phyloP scores from a whole-genome alignment of 2,797 vertebrate genomes.

The Acanthis flammea region DNA sequence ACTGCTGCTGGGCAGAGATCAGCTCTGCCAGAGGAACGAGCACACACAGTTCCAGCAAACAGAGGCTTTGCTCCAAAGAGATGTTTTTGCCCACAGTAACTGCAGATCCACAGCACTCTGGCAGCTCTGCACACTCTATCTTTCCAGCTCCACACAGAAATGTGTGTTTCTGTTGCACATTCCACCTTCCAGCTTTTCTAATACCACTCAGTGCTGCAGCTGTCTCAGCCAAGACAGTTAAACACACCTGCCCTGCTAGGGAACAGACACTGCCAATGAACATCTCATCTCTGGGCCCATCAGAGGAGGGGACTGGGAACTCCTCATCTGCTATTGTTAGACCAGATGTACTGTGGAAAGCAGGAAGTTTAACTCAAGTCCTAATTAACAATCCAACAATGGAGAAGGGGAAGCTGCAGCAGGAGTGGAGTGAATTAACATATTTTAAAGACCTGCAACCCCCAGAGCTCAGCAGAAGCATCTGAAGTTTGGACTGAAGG shows the following conservation, averaged over 20 bases:
- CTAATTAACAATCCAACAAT: background rate
- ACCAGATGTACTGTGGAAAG: background rate
- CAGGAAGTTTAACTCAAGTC: background rate
- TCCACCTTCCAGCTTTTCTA: background rate
- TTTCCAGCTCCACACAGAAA: background rate
- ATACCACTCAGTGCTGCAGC: background rate
- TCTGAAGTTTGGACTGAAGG: background rate
- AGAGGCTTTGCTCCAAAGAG: background rate
- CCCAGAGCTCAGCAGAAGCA: background rate
- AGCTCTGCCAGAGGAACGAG: conserved; percentile 23
- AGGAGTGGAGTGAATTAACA: background rate
- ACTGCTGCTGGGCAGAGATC: background rate
- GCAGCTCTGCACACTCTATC: background rate
- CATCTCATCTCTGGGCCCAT: background rate
- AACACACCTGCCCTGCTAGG: background rate
- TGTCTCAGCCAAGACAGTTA: background rate
- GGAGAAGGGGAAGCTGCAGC: background rate
- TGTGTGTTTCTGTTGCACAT: background rate
- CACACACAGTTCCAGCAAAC: conserved; percentile 13
- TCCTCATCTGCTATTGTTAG: background rate
- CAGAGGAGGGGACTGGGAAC: background rate
- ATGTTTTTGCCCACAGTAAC: background rate
- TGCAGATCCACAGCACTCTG: background rate
- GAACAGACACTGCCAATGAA: background rate
- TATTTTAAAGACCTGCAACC: background rate